These are phyloP conservation scores for Strigamia maritima DNA, from an alignment of 2,888 invertebrate genomes.

Conservation along the genomic window DNA sequence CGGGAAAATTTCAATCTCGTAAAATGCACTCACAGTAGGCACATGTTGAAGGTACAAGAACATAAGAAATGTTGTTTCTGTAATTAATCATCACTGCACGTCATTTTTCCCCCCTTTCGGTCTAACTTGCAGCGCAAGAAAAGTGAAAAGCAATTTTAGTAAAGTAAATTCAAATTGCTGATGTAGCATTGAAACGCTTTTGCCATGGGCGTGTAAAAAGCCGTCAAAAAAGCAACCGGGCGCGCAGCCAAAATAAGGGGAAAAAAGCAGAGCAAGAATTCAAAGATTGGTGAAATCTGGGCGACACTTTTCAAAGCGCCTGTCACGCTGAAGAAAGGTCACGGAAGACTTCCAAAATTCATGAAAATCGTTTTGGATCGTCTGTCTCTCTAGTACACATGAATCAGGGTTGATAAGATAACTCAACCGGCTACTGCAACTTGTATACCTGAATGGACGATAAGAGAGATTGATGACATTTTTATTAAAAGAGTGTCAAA, in stretches of 20 bases:
- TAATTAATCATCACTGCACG: neutral
- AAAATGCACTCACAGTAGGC: neutral
- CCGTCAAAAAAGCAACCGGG: neutral
- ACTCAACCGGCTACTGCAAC: neutral
- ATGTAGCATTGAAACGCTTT: neutral
- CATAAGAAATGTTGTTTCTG: neutral
- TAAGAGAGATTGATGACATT: constrained; percentile 10
- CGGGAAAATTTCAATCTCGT: neutral
- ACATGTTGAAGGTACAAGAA: neutral
- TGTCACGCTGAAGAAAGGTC: neutral
- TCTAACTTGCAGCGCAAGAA: neutral
- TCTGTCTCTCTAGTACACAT: neutral
- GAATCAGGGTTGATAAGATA: constrained; percentile 6
- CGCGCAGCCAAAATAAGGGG: neutral
- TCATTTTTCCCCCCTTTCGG: neutral
- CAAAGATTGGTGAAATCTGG: constrained; percentile 1
- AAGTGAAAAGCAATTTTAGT: neutral
- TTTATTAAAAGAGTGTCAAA: neutral
- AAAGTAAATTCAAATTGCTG: constrained; percentile 1
- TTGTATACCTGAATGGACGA: constrained; percentile 6
- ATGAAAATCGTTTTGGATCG: constrained; percentile 12
- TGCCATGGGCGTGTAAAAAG: neutral
- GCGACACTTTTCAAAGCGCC: neutral
- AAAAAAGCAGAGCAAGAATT: neutral
- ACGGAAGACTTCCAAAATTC: neutral